Evolutionary conservation across 2,888 invertebrate species (phyloP), one percentile per base, ranked within the genome.

Genomic region (Caprella mutica): DNA sequence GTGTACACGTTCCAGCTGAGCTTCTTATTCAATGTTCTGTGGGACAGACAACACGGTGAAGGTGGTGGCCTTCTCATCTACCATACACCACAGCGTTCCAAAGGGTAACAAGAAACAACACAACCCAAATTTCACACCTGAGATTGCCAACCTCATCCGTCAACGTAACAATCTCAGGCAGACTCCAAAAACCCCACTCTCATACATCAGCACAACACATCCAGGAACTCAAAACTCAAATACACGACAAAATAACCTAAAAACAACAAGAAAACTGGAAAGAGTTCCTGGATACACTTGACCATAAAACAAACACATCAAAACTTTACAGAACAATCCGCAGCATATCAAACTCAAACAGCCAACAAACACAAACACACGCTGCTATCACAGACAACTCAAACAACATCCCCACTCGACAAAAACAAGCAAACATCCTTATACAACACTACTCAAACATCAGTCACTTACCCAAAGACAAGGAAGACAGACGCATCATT

Each of bases 101-200:
- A 55, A 39, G 39, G 55, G 48, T 17, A 46, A 44, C 55, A 46
- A 24, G 38, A 44, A 26, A 27, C 12, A 8, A 48, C 33, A 55
- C 55, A 55, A 55, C 38, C 55, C 55, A 17, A 55, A 55, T 27
- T 55, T 46, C 46, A 55, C 44, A 46, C 35, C 46, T 35, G 55
- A 46, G 40, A 55, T 46, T 27, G 23, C 21, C 21, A 23, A 26
- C 21, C 54, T 54, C 54, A 54, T 43, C 29, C 42, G 54, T 27
- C 54, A 54, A 42, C 39, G n/a, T n/a, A n/a, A n/a, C n/a, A n/a
- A n/a, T n/a, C n/a, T n/a, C n/a, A n/a, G n/a, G n/a, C n/a, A n/a
- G n/a, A n/a, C n/a, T n/a, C 35, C 35, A 44, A 30, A 48, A 33
- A 46, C 55, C 35, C 17, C 44, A 23, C 38, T 27, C 46, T 26